Evolutionary conservation across 64 coral and sea anemone genomes (phyloP).

Genomic region (Exaiptasia diaphana): DNA sequence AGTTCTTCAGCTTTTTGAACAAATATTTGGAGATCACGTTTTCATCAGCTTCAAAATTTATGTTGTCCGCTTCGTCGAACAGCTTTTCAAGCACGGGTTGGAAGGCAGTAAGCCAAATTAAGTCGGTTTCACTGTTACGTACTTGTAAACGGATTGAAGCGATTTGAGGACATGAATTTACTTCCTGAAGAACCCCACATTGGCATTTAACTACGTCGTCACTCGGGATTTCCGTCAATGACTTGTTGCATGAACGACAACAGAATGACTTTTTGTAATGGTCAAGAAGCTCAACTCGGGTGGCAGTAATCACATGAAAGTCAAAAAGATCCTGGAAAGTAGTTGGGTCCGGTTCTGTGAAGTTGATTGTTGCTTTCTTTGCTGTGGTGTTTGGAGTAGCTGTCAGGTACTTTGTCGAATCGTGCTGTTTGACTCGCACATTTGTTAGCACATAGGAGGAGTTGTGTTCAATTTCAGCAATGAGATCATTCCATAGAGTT

Average conservation of each 20-base stretch:
- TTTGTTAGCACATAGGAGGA: neutral
- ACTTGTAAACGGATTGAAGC: neutral
- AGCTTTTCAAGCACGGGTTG: neutral
- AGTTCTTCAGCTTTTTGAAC: neutral
- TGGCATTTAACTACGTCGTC: neutral
- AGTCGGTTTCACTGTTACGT: neutral
- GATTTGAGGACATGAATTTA: neutral
- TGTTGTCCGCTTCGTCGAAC: neutral
- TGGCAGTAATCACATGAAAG: neutral
- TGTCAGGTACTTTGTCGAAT: slow-evolving; percentile 33
- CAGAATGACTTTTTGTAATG: neutral
- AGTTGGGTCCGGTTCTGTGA: neutral
- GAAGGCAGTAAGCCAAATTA: neutral
- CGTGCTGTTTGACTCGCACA: slow-evolving; percentile 10
- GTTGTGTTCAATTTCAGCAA: neutral
- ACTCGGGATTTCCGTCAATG: neutral
- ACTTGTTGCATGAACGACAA: neutral
- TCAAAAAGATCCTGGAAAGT: slow-evolving; percentile 3
- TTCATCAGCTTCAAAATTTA: neutral
- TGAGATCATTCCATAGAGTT: slow-evolving; percentile 18
- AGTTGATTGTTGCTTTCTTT: neutral
- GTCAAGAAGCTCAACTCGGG: neutral
- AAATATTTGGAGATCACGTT: neutral
- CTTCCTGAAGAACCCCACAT: neutral
- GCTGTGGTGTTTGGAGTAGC: neutral